phyloP scores from a whole-genome alignment of 2,888 invertebrate species.

The Epiblema foenella region DNA sequence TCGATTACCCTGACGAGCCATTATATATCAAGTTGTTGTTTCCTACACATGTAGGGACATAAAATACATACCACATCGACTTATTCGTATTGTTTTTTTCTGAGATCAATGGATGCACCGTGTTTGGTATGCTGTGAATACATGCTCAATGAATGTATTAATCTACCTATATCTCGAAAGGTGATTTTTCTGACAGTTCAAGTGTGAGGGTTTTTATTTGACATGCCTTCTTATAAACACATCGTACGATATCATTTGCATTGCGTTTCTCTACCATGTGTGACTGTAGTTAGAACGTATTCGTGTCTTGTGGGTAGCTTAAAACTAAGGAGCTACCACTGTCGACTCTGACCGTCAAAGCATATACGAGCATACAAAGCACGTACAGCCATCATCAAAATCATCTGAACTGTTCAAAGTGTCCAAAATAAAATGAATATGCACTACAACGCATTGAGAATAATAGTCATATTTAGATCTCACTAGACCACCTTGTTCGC shows the following conservation, averaged over 20 bases:
- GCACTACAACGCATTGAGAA: too few species aligned
- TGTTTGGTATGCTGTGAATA: not conserved
- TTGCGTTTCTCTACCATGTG: not conserved
- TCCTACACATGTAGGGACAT: too few species aligned
- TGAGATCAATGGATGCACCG: not conserved
- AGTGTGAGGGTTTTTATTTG: not conserved
- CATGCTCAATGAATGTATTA: not conserved
- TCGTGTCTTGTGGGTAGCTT: too few species aligned
- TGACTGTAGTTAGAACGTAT: not conserved
- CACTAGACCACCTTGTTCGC: too few species aligned
- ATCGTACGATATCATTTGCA: not conserved
- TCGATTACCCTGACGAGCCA: not conserved
- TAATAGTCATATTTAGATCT: too few species aligned
- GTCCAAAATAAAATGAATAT: too few species aligned
- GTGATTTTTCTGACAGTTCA: not conserved
- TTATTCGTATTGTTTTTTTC: not conserved
- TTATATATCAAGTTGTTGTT: not conserved
- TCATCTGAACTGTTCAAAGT: too few species aligned
- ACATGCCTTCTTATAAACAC: not conserved
- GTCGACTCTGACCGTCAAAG: too few species aligned
- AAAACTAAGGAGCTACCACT: too few species aligned
- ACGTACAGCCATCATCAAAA: too few species aligned
- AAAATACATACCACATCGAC: not conserved
- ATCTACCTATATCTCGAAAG: too few species aligned
- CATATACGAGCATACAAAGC: too few species aligned